Conservation (phyloP, 2,797 vertebrate species). For the Martes flavigula region DNA sequence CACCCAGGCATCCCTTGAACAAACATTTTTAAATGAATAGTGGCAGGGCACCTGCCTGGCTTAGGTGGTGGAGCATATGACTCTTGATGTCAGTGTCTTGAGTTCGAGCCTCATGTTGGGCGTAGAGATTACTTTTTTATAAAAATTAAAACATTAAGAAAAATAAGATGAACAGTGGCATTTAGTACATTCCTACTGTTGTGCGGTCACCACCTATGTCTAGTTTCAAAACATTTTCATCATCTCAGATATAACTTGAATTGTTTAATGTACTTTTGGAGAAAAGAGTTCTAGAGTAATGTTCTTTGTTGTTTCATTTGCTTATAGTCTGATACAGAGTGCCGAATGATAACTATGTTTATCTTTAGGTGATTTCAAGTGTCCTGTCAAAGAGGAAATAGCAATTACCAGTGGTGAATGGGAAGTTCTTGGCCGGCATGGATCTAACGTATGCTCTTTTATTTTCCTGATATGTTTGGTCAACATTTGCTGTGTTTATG, state of each 20-base stretch:
- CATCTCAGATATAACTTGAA: background rate
- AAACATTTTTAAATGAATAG: background rate
- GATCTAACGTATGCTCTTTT: slow-evolving; percentile 86
- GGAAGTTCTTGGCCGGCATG: slow-evolving; percentile 89
- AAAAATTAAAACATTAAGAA: background rate
- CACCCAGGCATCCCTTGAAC: background rate
- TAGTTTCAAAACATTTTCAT: slow-evolving; percentile 42
- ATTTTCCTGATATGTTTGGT: slow-evolving; percentile 40
- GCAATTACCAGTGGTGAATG: slow-evolving; percentile 88
- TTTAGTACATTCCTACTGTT: background rate
- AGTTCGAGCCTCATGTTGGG: background rate
- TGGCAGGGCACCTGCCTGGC: background rate
- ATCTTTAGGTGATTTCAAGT: slow-evolving; percentile 87
- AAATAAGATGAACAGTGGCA: slow-evolving; percentile 17
- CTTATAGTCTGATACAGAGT: slow-evolving; percentile 31
- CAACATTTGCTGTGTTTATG: background rate
- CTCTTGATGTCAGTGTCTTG: background rate
- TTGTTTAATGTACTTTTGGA: slow-evolving; percentile 21
- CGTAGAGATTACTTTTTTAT: background rate
- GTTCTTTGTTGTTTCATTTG: slow-evolving; percentile 54
- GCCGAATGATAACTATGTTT: slow-evolving; percentile 54
- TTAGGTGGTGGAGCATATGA: background rate
- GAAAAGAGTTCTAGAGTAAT: slow-evolving; percentile 23
- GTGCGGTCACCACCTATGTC: background rate
- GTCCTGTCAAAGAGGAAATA: slow-evolving; percentile 87